These are phyloP conservation scores for Paracanthobrama guichenoti DNA, from an alignment of 2,113 vertebrate species.

Conservation along the genomic window DNA sequence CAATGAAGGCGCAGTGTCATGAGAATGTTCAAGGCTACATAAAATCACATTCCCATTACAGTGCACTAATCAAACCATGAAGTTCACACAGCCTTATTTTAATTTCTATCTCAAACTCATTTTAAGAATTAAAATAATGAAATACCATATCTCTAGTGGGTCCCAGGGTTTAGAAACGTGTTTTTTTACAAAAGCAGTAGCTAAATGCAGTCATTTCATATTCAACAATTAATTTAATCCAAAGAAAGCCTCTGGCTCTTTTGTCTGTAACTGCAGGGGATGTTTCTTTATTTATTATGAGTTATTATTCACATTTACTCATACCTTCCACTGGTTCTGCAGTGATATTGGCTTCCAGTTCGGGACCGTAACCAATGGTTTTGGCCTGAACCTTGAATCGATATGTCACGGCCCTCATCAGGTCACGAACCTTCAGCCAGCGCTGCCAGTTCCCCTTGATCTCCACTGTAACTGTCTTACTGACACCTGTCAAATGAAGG, in stretches of 20 bases:
- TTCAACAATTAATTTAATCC: constrained; percentile 29
- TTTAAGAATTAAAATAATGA: constrained; percentile 21
- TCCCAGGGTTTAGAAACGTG: constrained; percentile 10
- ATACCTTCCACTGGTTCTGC: constrained; percentile 88
- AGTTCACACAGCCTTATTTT: constrained; percentile 15
- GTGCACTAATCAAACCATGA: constrained; percentile 18
- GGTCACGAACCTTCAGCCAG: constrained; percentile 92
- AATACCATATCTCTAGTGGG: neutral
- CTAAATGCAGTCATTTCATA: neutral
- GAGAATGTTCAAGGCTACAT: neutral
- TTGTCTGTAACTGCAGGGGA: constrained; percentile 23
- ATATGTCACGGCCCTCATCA: constrained; percentile 86
- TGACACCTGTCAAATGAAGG: constrained; percentile 78
- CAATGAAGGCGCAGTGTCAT: neutral
- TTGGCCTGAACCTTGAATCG: constrained; percentile 88
- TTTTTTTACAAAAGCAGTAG: constrained; percentile 14
- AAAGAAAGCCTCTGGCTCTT: constrained; percentile 12
- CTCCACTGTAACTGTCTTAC: constrained; percentile 92
- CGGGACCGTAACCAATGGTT: constrained; percentile 87
- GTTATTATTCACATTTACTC: constrained; percentile 18
- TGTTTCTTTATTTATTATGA: constrained; percentile 12
- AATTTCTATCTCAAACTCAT: constrained; percentile 24
- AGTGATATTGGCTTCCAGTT: constrained; percentile 85
- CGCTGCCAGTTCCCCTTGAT: constrained; percentile 90
- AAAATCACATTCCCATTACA: constrained; percentile 7